phyloP scores from a whole-genome alignment of 1,140 invertebrate genomes.

The Apis dorsata region DNA sequence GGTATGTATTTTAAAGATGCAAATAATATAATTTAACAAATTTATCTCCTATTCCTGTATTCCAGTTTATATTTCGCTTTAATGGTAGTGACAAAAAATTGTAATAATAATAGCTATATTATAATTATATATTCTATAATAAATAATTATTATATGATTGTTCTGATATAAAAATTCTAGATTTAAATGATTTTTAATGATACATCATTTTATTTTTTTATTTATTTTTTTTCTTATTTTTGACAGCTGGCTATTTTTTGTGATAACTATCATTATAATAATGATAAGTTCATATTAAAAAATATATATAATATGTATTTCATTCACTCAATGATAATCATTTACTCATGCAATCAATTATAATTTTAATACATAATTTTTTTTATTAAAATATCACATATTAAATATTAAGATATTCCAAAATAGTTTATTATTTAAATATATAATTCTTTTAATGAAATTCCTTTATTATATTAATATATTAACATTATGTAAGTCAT shows the following conservation, averaged over 20 bases:
- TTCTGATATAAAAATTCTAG: too few relatives aligned
- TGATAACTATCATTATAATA: neutral
- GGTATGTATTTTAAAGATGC: constrained; percentile 57
- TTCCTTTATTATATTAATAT: too few relatives aligned
- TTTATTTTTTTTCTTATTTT: neutral
- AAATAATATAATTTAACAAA: neutral
- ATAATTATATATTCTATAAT: neutral
- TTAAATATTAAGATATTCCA: too few relatives aligned
- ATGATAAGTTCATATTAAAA: neutral
- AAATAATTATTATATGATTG: neutral
- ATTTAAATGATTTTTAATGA: neutral
- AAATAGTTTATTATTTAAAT: neutral
- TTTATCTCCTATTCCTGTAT: constrained; percentile 5
- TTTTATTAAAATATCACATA: too few relatives aligned
- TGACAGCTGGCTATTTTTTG: neutral
- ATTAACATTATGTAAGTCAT: neutral
- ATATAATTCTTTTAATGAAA: neutral
- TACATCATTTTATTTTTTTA: neutral
- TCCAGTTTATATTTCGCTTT: constrained; percentile 1
- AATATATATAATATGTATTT: neutral
- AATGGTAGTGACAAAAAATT: constrained; percentile 1
- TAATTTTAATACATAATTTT: neutral
- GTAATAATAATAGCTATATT: neutral
- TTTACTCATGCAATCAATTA: too few relatives aligned
- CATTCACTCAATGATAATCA: neutral